Conservation (phyloP, 2,113 vertebrate species). For the Xenopus laevis region DNA sequence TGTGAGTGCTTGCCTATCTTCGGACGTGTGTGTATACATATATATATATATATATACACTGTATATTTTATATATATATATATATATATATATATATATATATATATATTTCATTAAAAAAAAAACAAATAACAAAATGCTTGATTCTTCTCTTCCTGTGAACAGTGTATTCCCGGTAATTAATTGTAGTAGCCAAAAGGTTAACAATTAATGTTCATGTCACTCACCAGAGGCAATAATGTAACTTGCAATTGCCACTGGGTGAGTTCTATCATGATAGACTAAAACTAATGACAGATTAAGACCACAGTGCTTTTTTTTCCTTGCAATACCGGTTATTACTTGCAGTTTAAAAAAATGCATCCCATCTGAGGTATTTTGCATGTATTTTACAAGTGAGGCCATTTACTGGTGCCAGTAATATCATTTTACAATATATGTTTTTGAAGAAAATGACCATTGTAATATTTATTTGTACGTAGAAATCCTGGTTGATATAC, state of each 20-base stretch:
- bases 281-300: conserved; percentile 32
- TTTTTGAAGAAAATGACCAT: not conserved
- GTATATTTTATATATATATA: too few species aligned
- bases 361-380: conserved; percentile 11
- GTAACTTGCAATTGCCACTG: conserved; percentile 32
- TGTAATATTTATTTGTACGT: not conserved
- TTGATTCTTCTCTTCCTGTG: too few species aligned
- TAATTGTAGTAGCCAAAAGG: not conserved
- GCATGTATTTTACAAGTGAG: not conserved
- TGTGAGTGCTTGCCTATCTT: too few species aligned
- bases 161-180: not conserved
- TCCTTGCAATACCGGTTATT: too few species aligned
- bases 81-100: too few species aligned
- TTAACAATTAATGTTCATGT: conserved; percentile 43
- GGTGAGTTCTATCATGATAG: conserved; percentile 14
- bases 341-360: conserved; percentile 8
- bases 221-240: conserved; percentile 47
- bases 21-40: too few species aligned
- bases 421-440: conserved; percentile 19
- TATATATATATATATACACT: too few species aligned
- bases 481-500: not conserved
- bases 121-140: too few species aligned
- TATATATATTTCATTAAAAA: too few species aligned
- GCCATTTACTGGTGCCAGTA: not conserved
- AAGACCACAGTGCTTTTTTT: conserved; percentile 8